phyloP scores from a whole-genome alignment of 2,797 vertebrate genomes.

The Spinus olivaceus region DNA sequence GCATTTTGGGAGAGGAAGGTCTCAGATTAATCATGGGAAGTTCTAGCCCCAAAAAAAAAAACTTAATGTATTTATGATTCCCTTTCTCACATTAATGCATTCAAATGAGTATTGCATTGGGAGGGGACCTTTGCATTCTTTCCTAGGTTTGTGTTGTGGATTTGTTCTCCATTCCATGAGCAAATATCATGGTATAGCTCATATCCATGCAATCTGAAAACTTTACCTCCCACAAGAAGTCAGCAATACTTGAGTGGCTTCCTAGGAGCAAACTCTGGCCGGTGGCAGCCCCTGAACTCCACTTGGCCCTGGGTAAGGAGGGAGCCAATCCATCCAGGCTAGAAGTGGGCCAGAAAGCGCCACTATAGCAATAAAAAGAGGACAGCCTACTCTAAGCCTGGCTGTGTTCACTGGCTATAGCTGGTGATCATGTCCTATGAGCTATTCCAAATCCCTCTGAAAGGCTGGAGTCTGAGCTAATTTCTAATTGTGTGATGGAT shows the following conservation, averaged over 20 bases:
- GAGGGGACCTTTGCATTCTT: not conserved
- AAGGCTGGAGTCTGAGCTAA: not conserved
- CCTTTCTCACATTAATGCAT: not conserved
- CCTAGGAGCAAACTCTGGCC: not conserved
- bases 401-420: not conserved
- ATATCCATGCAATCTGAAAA: accelerated
- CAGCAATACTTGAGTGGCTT: not conserved
- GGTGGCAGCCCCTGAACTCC: not conserved
- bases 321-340: not conserved
- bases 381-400: not conserved
- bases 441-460: not conserved
- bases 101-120: accelerated
- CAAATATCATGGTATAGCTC: not conserved
- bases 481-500: not conserved
- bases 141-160: not conserved
- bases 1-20: not conserved
- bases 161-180: not conserved
- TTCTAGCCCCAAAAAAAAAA: not conserved
- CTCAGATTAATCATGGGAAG: not conserved
- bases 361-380: not conserved
- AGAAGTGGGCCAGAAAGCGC: not conserved
- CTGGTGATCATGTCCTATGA: not conserved
- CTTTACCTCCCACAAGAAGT: not conserved
- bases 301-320: not conserved
- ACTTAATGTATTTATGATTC: not conserved